phyloP scores from a whole-genome alignment of 2,797 vertebrate species.

The Vultur gryphus region DNA sequence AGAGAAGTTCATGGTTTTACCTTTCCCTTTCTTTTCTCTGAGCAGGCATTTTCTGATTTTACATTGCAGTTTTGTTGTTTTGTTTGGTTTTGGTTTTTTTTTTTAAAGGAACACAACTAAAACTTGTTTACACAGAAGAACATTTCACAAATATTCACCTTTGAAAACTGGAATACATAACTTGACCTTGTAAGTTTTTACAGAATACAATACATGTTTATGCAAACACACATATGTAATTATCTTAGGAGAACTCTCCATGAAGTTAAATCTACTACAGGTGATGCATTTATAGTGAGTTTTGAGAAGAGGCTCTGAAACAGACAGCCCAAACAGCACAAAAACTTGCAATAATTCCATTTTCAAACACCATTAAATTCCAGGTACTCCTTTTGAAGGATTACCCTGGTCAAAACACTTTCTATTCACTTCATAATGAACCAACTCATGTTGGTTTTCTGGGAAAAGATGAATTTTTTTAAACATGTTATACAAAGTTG shows the following conservation, averaged over 20 bases:
- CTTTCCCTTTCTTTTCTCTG: neutral
- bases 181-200: neutral
- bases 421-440: neutral
- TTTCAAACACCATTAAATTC: neutral
- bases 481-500: neutral
- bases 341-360: neutral
- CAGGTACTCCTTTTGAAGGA: neutral
- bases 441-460: neutral
- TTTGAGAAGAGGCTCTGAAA: neutral
- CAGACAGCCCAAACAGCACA: neutral
- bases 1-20: neutral
- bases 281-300: neutral
- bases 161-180: neutral
- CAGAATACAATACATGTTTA: neutral
- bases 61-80: neutral
- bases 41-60: neutral
- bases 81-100: too few relatives aligned
- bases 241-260: neutral
- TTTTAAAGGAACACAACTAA: neutral
- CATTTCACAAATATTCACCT: neutral
- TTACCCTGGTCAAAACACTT: neutral
- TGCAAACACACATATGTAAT: neutral
- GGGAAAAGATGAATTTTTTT: fast-evolving
- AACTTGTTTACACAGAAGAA: neutral
- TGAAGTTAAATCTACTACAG: neutral